These are phyloP conservation scores for Mimumesa dahlbomi DNA, from an alignment of 2,888 invertebrate species.

Conservation along the genomic window DNA sequence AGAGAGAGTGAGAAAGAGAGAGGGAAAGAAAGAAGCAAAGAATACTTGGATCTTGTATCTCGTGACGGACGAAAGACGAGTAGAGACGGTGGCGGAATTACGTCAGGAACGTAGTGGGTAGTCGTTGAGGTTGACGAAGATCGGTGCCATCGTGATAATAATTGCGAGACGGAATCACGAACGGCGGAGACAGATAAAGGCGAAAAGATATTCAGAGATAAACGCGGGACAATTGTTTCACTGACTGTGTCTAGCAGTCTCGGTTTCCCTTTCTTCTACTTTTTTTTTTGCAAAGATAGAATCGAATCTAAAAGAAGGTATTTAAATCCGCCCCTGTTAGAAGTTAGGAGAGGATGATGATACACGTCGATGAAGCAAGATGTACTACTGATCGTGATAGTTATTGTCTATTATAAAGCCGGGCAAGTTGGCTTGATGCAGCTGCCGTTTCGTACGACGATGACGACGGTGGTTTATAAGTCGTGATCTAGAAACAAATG, in stretches of 20 bases:
- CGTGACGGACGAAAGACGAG: constrained; percentile 44
- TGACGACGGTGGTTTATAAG: constrained; percentile 56
- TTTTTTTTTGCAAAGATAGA: no score
- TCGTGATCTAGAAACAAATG: constrained; percentile 65
- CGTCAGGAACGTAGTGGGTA: constrained; percentile 61
- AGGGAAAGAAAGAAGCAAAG: constrained; percentile 18
- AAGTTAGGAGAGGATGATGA: constrained; percentile 5
- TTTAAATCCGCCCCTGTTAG: constrained; percentile 15
- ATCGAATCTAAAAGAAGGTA: constrained; percentile 4
- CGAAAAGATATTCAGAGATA: constrained; percentile 2
- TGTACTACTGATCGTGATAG: constrained; percentile 60
- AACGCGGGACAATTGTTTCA: neutral
- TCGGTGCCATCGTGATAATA: constrained; percentile 50
- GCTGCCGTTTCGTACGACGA: constrained; percentile 56
- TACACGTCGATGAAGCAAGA: constrained; percentile 31
- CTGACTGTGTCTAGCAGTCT: neutral
- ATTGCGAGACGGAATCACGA: constrained; percentile 40
- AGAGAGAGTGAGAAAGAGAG: constrained; percentile 29
- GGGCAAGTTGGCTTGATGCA: constrained; percentile 58
- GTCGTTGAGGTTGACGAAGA: constrained; percentile 50
- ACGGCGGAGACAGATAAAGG: constrained; percentile 19
- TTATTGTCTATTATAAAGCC: constrained; percentile 73
- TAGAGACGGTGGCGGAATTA: constrained; percentile 59
- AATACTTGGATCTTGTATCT: constrained; percentile 36
- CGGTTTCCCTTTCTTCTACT: no score